These are phyloP conservation scores for Phenganax stokvisi DNA, from an alignment of 92 coral and sea anemone species.

Conservation along the genomic window DNA sequence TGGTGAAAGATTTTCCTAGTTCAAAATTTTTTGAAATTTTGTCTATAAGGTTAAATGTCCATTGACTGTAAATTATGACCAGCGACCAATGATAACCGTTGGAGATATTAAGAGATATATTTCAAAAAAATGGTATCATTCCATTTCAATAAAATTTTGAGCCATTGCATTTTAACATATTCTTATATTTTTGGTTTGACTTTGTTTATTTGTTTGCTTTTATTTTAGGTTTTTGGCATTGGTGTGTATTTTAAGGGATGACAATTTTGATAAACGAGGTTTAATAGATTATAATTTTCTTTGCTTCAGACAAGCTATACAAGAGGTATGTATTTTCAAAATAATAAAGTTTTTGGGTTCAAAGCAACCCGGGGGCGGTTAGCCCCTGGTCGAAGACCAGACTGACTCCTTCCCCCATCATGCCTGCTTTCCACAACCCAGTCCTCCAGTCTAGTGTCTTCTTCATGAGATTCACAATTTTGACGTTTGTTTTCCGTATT, in stretches of 20 bases:
- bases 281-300: conserved; percentile 94
- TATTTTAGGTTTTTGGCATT: not conserved
- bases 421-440: too few relatives aligned
- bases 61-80: not conserved
- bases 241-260: conserved; percentile 31
- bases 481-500: not conserved
- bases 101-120: conserved; percentile 49
- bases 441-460: not conserved
- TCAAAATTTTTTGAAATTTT: too few relatives aligned
- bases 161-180: not conserved
- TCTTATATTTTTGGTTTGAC: not conserved
- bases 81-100: not conserved
- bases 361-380: too few relatives aligned
- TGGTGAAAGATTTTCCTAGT: too few relatives aligned
- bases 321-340: conserved; percentile 59
- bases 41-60: too few relatives aligned
- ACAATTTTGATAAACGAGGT: conserved; percentile 49
- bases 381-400: too few relatives aligned
- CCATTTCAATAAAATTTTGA: not conserved
- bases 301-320: conserved; percentile 95
- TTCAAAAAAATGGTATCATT: conserved; percentile 65
- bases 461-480: not conserved
- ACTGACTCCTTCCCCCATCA: too few relatives aligned
- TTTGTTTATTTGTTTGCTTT: not conserved
- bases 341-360: too few relatives aligned